Evolutionary conservation across 2,888 invertebrate species (phyloP), one percentile per base, ranked within the genome.

Genomic region (Eupithecia insigniata): DNA sequence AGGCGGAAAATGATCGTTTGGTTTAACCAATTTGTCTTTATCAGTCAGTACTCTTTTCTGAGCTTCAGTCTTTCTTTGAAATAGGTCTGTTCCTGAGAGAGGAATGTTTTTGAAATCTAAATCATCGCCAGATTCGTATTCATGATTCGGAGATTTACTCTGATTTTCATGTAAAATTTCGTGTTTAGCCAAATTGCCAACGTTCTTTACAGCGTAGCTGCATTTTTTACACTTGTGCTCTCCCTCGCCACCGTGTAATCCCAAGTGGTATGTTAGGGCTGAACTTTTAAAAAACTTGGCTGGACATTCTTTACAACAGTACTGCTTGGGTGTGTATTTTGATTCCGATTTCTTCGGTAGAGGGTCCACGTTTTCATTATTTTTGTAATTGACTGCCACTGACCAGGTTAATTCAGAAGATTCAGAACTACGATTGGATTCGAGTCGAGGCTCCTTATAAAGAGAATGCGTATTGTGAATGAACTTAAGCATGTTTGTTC

Each of bases 261-360:
- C 95, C 85, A 95, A 90, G 81, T 97, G 97, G 83, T 97, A 96
- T 73, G 95, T 95, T 12, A 97, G 90, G 8, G 96, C 96, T 14
- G 96, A 96, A 71, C 94, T 93, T 88, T 97, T 97, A 77, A 96
- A 96, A 85, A 97, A 97, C 80, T 96, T 96, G 0, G 96, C 96
- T 8, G 96, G 96, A 82, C 97, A 97, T 85, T 95, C 95, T 71
- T 94, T 94, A 79, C 96, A 96, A 51, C 89, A 87, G 81, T 93
- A 94, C 83, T 93, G 93, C 81, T 91, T 93, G 72, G 90, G 87
- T 34, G 81, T 82, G 72, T 87, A 87, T 83, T 89, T 92, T 34
- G 82, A 73, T 12, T 92, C 92, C 5, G 78, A 65, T 81, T 85
- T 89, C 80, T 88, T 92, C 71, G 79, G 78, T 72, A 74, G 67